Evolutionary conservation across 2,113 vertebrate genomes (phyloP), one percentile per base, ranked within the genome.

Genomic region (Urocolius indicus): DNA sequence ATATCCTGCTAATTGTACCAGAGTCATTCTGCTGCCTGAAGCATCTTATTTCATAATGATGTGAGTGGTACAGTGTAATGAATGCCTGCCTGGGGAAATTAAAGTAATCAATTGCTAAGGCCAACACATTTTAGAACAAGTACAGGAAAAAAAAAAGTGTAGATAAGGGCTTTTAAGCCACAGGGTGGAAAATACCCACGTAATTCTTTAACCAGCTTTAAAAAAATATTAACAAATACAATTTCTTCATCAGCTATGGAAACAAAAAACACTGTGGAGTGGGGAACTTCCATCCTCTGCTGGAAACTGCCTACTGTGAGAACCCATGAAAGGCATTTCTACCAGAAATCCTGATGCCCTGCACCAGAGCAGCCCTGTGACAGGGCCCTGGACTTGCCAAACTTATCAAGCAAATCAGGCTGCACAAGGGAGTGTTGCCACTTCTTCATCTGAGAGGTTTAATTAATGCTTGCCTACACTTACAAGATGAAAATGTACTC

Each of bases 161-260:
- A 72, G 67, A 87, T 75, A 77, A 89, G 58, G 62, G 81, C 61
- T 93, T 95, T 91, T 72, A 87, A 95, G 76, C 72, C 75, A 48
- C 7, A 1, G 84, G 73, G n/a, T 72, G 43, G 88, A 55, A 94
- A 89, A 87, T 20, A 62, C 0, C 0, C 67, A 63, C 45, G 24
- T 78, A 88, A 88, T 84, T 84, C 68, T 89, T 30, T 22, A 24
- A 51, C 10, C 24, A 9, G 63, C 23, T 73, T 84, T 73, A n/a
- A 41, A 41, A 89, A 93, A 95, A 84, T 16, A n/a, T 0, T 10
- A 65, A 74, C 38, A 69, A 27, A 48, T 61, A 19, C 41, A 34
- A 80, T 66, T 67, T 85, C 43, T 52, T 66, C 58, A 58, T 48
- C 54, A 63, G n/a, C 63, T 46, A 18, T 5, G 32, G 30, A 68